phyloP scores from a whole-genome alignment of 2,888 invertebrate species.

The Argynnis bischoffii region DNA sequence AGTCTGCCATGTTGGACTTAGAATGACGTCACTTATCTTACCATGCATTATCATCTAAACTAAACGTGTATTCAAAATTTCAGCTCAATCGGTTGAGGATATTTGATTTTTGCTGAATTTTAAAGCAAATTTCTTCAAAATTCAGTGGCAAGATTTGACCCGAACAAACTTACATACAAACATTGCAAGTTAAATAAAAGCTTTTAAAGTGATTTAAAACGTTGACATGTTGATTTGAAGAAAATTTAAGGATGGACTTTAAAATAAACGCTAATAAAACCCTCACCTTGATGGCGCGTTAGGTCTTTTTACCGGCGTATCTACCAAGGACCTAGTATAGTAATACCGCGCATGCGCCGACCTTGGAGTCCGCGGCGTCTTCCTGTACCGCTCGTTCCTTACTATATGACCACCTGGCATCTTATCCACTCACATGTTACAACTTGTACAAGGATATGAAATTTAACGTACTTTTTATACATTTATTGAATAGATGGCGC shows the following conservation, averaged over 20 bases:
- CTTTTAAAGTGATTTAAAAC: too few relatives aligned
- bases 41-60: too few relatives aligned
- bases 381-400: constrained; percentile 61
- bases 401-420: constrained; percentile 66
- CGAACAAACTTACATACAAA: too few relatives aligned
- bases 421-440: constrained; percentile 52
- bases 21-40: too few relatives aligned
- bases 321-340: constrained; percentile 62
- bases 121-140: too few relatives aligned
- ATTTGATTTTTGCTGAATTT: too few relatives aligned
- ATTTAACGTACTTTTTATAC: background rate
- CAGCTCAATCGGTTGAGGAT: too few relatives aligned
- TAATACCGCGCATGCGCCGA: constrained; percentile 65
- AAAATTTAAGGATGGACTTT: background rate
- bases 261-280: background rate
- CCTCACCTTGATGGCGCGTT: constrained; percentile 55
- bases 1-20: too few relatives aligned
- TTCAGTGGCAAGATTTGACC: too few relatives aligned
- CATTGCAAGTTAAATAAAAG: too few relatives aligned
- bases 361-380: constrained; percentile 57
- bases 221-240: too few relatives aligned
- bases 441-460: constrained; percentile 16
- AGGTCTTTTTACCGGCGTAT: constrained; percentile 47
- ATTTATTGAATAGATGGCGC: constrained; percentile 1
- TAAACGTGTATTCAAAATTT: too few relatives aligned